Evolutionary conservation across 1,140 invertebrate genomes (phyloP).

Genomic region (Subanguina moxae): DNA sequence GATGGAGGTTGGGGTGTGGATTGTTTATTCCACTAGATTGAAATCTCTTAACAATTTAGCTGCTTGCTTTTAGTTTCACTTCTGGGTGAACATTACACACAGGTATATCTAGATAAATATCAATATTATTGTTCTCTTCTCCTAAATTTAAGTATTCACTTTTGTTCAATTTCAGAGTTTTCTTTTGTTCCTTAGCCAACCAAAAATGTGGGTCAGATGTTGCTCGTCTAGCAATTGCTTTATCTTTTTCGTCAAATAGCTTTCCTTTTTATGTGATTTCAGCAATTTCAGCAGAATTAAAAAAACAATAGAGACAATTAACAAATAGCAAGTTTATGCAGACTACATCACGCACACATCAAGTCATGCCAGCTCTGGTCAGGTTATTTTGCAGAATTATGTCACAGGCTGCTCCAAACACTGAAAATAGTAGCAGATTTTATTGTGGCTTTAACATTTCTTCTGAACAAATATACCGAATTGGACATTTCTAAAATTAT

Average conservation of each 20-base stretch:
- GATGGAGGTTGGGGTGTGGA: too few species aligned
- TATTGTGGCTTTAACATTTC: too few species aligned
- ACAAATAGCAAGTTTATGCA: not conserved
- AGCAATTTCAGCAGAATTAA: not conserved
- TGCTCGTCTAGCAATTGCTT: too few species aligned
- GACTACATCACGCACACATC: not conserved
- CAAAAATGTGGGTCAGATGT: too few species aligned
- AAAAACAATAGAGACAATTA: not conserved
- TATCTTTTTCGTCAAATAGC: too few species aligned
- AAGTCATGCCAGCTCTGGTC: slow-evolving; percentile 43
- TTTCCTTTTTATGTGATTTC: not conserved
- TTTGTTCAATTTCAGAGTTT: not conserved
- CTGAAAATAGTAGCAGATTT: slow-evolving; percentile 7
- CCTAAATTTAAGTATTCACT: slow-evolving; percentile 1
- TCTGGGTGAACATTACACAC: not conserved
- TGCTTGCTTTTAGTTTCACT: not conserved
- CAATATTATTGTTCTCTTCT: not conserved
- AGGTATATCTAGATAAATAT: not conserved
- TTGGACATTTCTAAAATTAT: not conserved
- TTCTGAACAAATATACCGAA: slow-evolving; percentile 9
- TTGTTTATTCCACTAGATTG: too few species aligned
- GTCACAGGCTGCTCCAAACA: slow-evolving; percentile 43
- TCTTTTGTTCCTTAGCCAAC: too few species aligned
- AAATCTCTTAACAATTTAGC: too few species aligned
- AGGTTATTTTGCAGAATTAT: slow-evolving; percentile 46